A percentile compares a stretch with the other conserved stretches of the same genome.
phyloP scores from a whole-genome alignment of 92 coral and sea anemone genomes.

The Umimayanthus kanabou region DNA sequence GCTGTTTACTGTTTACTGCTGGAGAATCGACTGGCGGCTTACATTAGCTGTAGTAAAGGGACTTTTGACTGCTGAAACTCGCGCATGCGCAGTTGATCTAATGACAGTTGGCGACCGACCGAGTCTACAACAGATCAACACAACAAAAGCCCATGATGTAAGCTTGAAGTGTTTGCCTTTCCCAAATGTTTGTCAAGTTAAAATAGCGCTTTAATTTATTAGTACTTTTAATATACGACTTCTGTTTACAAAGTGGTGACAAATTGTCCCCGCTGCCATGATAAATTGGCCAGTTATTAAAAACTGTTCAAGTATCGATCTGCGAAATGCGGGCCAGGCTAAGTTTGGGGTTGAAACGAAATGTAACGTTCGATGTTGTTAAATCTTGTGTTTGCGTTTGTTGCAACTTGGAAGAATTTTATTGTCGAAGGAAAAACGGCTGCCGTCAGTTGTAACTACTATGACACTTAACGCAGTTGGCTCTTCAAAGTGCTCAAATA shows the following conservation, averaged over 20 bases:
- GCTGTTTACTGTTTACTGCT: too few relatives aligned
- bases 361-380: neutral
- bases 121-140: conserved; percentile 6
- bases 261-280: neutral
- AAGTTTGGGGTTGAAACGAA: neutral
- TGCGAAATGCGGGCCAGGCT: neutral
- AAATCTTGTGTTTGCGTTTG: neutral
- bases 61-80: too few relatives aligned
- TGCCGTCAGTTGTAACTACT: too few relatives aligned
- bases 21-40: too few relatives aligned
- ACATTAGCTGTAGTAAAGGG: too few relatives aligned
- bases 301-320: neutral
- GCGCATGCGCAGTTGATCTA: too few relatives aligned
- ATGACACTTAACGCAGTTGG: too few relatives aligned
- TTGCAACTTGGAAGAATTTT: neutral
- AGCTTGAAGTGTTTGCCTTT: neutral
- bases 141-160: neutral
- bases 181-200: conserved; percentile 5
- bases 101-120: neutral
- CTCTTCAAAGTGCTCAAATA: too few relatives aligned
- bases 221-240: conserved; percentile 24
- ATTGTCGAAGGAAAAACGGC: neutral
- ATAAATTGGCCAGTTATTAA: neutral
- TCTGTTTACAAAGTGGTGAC: neutral
- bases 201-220: neutral